Evolutionary conservation across 2,888 invertebrate species (phyloP).

Genomic region (Hyppa rectilinea): DNA sequence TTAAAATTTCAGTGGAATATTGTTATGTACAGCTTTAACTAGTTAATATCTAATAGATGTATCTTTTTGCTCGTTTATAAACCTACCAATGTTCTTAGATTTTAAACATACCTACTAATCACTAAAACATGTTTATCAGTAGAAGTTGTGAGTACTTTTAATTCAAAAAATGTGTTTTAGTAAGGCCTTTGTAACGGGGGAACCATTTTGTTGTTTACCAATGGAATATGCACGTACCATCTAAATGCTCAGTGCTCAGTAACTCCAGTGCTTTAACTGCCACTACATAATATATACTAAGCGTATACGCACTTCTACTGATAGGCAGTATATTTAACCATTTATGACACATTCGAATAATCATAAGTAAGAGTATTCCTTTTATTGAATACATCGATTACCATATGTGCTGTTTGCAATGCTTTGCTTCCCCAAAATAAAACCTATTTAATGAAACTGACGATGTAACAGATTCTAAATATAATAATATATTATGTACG

Average conservation of each 20-base stretch:
- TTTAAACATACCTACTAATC: constrained; percentile 6
- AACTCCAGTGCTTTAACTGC: neutral
- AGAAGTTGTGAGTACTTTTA: constrained; percentile 24
- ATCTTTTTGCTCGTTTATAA: constrained; percentile 45
- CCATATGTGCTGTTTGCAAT: constrained; percentile 73
- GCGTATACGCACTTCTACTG: constrained; percentile 39
- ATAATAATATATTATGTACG: constrained; percentile 52
- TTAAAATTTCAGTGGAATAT: constrained; percentile 54
- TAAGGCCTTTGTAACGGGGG: neutral
- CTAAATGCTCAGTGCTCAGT: neutral
- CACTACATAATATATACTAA: too few species aligned
- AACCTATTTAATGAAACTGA: constrained; percentile 38
- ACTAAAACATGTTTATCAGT: constrained; percentile 32
- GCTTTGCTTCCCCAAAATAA: constrained; percentile 63
- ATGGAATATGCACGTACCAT: neutral
- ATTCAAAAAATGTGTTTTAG: neutral
- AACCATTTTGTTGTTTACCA: neutral
- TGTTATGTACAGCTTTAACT: constrained; percentile 69
- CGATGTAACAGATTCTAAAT: constrained; percentile 44
- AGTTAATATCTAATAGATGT: constrained; percentile 59
- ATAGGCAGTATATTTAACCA: constrained; percentile 2
- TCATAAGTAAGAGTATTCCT: constrained; percentile 12
- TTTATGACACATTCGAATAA: constrained; percentile 9
- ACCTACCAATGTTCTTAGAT: constrained; percentile 25
- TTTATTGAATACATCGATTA: constrained; percentile 23